Evolutionary conservation across 2,888 invertebrate species (phyloP).

Genomic region (Neria commutata): DNA sequence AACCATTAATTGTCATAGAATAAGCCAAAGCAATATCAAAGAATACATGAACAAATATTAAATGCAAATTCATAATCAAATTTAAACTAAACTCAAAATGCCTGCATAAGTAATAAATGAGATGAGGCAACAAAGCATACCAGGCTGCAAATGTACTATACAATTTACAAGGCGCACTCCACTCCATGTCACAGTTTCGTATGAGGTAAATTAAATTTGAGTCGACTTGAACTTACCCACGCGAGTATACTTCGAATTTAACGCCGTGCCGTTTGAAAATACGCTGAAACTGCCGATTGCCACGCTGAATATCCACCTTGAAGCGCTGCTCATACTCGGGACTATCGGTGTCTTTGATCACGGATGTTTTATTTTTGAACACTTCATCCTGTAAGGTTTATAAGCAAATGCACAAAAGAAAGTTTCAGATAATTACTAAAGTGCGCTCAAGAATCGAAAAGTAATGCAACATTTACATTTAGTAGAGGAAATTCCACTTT

Average conservation of each 20-base stretch:
- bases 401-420: neutral
- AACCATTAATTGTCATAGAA: no score
- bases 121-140: no score
- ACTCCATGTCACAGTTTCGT: no score
- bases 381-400: conserved; percentile 69
- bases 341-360: conserved; percentile 83
- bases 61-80: no score
- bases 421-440: neutral
- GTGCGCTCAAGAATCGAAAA: neutral
- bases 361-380: conserved; percentile 75
- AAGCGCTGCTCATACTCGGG: conserved; percentile 87
- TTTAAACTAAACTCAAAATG: no score
- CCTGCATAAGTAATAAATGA: no score
- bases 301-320: conserved; percentile 79
- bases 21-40: no score
- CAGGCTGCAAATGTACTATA: no score
- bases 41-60: no score
- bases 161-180: no score
- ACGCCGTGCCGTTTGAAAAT: conserved; percentile 87
- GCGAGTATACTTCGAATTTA: conserved; percentile 90
- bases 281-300: conserved; percentile 79
- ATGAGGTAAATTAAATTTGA: no score
- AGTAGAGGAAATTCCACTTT: conserved; percentile 83
- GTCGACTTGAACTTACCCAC: conserved; percentile 76
- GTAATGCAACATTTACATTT: no score